Percentiles rank a stretch among this genome's conserved stretches.
phyloP scores from a whole-genome alignment of 2,113 vertebrate species.

The Ramphastos sulfuratus region DNA sequence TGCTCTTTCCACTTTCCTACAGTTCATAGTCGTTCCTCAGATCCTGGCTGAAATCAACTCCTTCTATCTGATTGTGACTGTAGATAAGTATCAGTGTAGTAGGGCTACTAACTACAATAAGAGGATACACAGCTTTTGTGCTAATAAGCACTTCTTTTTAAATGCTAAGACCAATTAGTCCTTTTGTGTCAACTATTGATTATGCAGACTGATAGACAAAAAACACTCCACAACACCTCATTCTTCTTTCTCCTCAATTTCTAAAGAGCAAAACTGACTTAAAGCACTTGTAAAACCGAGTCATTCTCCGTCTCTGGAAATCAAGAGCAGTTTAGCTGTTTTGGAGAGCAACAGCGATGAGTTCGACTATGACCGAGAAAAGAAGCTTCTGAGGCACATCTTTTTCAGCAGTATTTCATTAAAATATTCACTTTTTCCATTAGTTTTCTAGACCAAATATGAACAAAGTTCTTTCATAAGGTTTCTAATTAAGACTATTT shows the following conservation, averaged over 20 bases:
- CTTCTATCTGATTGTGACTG: conserved; percentile 6
- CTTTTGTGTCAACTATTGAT: conserved; percentile 67
- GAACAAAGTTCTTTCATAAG: not conserved
- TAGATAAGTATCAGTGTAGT: conserved; percentile 23
- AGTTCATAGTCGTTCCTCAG: not conserved
- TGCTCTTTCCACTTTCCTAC: not conserved
- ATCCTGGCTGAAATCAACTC: not conserved
- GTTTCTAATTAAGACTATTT: not conserved
- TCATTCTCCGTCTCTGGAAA: not conserved
- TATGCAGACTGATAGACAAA: conserved; percentile 59
- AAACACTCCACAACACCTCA: not conserved
- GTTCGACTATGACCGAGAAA: not conserved
- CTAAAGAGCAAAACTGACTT: conserved; percentile 36
- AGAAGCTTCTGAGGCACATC: not conserved
- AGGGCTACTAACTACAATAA: conserved; percentile 37
- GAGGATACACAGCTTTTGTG: conserved; percentile 53
- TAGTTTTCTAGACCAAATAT: not conserved
- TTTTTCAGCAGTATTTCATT: not conserved
- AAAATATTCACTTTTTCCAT: not conserved
- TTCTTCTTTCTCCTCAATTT: conserved; percentile 38
- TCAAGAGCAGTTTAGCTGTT: not conserved
- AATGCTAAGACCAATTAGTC: conserved; percentile 64
- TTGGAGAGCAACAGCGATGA: not conserved
- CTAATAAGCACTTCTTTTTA: conserved; percentile 63
- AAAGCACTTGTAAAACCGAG: not conserved